Conservation (phyloP, 2,113 vertebrate genomes). For the Vulpes ferrilata region DNA sequence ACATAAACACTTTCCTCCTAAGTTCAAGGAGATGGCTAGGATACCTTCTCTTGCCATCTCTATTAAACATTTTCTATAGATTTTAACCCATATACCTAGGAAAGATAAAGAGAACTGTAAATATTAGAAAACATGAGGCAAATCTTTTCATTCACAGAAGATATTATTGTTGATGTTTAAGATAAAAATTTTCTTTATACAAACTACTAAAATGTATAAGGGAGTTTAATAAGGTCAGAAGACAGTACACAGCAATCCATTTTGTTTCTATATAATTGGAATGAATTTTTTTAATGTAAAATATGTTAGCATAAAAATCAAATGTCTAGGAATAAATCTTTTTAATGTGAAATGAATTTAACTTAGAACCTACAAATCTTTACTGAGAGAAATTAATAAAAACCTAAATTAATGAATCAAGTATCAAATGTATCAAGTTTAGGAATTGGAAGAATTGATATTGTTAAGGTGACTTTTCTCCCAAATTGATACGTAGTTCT, state of each 20-base stretch:
- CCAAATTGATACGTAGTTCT: neutral
- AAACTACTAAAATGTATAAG: neutral
- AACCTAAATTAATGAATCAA: neutral
- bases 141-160: neutral
- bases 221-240: neutral
- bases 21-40: neutral
- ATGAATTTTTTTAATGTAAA: neutral
- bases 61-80: neutral
- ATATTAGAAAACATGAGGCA: neutral
- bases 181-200: neutral
- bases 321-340: neutral
- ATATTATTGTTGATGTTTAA: neutral
- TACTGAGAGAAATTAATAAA: neutral
- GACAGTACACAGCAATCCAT: neutral
- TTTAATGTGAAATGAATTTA: neutral
- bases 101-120: neutral
- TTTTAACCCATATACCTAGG: neutral
- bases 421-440: neutral
- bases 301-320: neutral
- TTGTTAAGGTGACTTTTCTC: neutral
- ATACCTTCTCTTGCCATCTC: neutral
- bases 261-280: neutral
- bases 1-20: neutral
- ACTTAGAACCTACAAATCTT: neutral
- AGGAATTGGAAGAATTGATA: neutral